phyloP scores from a whole-genome alignment of 1,140 invertebrate genomes.

The Aphidius ervi region DNA sequence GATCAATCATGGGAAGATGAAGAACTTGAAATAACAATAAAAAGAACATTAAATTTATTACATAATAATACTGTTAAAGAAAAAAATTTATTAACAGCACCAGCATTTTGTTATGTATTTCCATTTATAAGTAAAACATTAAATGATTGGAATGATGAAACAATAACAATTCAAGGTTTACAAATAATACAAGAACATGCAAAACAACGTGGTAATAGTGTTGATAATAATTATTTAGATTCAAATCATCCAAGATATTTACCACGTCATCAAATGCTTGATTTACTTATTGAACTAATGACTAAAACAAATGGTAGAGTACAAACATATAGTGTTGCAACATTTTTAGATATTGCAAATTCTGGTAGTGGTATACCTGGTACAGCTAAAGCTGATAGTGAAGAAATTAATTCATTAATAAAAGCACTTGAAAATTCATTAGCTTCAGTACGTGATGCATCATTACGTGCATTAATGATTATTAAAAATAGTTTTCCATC shows the following conservation, averaged over 20 bases:
- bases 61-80: slow-evolving; percentile 53
- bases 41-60: slow-evolving; percentile 60
- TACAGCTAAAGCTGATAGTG: slow-evolving; percentile 59
- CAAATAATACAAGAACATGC: slow-evolving; percentile 71
- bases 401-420: slow-evolving; percentile 77
- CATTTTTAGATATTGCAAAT: slow-evolving; percentile 71
- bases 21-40: slow-evolving; percentile 58
- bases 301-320: slow-evolving; percentile 64
- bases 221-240: slow-evolving; percentile 46
- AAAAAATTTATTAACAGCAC: slow-evolving; percentile 58
- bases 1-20: slow-evolving; percentile 75
- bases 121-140: slow-evolving; percentile 71
- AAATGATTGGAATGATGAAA: slow-evolving; percentile 55
- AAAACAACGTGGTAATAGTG: slow-evolving; percentile 55
- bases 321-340: slow-evolving; percentile 71
- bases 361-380: slow-evolving; percentile 63
- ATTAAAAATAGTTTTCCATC: slow-evolving; percentile 63
- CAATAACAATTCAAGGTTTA: slow-evolving; percentile 60
- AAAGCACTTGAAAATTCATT: slow-evolving; percentile 68
- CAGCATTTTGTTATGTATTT: slow-evolving; percentile 80
- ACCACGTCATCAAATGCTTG: slow-evolving; percentile 76
- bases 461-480: slow-evolving; percentile 67
- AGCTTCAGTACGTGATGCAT: slow-evolving; percentile 73
- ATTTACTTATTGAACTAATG: slow-evolving; percentile 76
- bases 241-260: slow-evolving; percentile 70